Base-by-base conservation (phyloP, 64 coral and sea anemone genomes). In the Actinia equina region DNA sequence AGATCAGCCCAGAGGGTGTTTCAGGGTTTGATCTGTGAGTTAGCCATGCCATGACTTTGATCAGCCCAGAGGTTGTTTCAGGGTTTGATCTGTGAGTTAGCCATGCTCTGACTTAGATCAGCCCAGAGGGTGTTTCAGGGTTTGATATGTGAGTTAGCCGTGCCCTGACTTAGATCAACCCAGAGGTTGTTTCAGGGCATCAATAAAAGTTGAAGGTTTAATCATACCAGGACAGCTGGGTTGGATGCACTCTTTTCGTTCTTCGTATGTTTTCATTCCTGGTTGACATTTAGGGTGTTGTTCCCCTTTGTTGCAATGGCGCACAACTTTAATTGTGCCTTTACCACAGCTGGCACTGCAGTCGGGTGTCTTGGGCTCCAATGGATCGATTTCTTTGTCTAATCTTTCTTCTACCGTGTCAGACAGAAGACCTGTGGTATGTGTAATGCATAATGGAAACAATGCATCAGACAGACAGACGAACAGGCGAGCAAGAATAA, bases 301-400 rank as follows among this genome's bases (percentile, higher is more conserved):
- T 42, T 26, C 15, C 7, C 2, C 83, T 3, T 63, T 37, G 22
- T 85, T 85, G 82, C 94, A 96, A 42, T 90, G 85, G 10, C 89
- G 20, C 22, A 92, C 46, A 16, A 54, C 71, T 71, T 96, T 96
- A 27, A 81, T 85, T 15, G 86, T 67, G 59, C 94, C 94, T 85
- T 93, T 92, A 30, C 94, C 94, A 86, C 94, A 96, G 42, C 91
- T 96, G 25, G 87, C 88, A 19, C 94, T 96, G 41, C 94, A 96
- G 4, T 96, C 88, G 20, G 88, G 67, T 52, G 92, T 90, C 43
- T 93, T 86, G 55, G 91, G 42, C 13, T 74, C 49, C 8, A 74
- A 49, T 59, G 85, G 85, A 41, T 87, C 52, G 17, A 86, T 85
- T 44, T 78, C 45, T 18, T 41, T 20, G 18, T 89, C 69, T 17